Percentiles rank a stretch among this genome's conserved stretches.
These are phyloP conservation scores for Strix aluco DNA, from an alignment of 2,113 vertebrate genomes.

Conservation along the genomic window DNA sequence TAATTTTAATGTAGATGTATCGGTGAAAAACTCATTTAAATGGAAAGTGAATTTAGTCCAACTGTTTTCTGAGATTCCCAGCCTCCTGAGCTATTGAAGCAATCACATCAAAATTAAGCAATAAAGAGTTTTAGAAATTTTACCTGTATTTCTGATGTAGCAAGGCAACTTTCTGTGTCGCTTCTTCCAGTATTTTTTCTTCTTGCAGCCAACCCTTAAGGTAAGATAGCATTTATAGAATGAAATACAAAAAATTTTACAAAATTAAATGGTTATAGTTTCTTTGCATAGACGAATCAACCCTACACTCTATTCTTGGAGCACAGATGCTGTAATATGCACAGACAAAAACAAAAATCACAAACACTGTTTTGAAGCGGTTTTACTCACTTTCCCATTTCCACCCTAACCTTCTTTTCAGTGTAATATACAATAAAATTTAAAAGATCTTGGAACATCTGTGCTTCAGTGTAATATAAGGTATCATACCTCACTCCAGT, in stretches of 20 bases:
- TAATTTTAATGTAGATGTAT: background rate
- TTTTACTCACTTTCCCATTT: background rate
- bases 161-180: constrained; percentile 94
- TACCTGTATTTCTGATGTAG: constrained; percentile 94
- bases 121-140: background rate
- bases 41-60: background rate
- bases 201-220: constrained; percentile 94
- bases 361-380: background rate
- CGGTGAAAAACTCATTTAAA: background rate
- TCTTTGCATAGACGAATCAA: rapidly evolving
- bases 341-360: background rate
- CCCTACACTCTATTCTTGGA: background rate
- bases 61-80: background rate
- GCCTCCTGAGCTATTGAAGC: background rate
- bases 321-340: background rate
- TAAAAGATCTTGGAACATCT: background rate
- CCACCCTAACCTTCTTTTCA: background rate
- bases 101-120: background rate
- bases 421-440: background rate
- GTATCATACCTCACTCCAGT: background rate
- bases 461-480: background rate
- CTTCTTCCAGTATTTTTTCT: constrained; percentile 93
- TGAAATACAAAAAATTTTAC: background rate
- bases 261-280: background rate
- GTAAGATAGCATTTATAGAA: constrained; percentile 23